Evolutionary conservation across 2,797 vertebrate species (phyloP), one percentile per base, ranked within the genome.

Genomic region (Knipowitschia caucasica): DNA sequence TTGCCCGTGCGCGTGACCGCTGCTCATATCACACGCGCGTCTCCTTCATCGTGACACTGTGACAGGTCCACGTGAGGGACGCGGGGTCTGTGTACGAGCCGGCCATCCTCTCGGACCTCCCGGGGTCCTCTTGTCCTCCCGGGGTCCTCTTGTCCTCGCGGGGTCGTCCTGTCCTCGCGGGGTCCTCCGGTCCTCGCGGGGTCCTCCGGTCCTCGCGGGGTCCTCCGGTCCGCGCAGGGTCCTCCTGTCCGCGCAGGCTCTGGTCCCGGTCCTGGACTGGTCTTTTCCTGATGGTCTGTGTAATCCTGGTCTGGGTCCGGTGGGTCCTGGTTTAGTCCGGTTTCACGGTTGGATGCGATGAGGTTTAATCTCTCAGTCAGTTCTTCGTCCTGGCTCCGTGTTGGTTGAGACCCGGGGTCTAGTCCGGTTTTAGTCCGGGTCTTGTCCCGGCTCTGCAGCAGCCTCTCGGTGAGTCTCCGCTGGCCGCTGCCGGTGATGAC

Each of bases 391-490:
- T 4, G 43, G 9, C 1, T 30, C 9, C 27, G 43, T 29, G 25
- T 11, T 18, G 43, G 5, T 29, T 11, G 4, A 25, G 15, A 10
- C 43, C 26, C 2, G 43, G n/a, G n/a, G n/a, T 46, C 12, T 3
- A 9, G 25, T 18, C 43, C n/a, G n/a, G n/a, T 3, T 46, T 29
- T 11, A 29, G 24, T 46, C 24, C 24, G 43, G 15, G 39, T 30
- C 27, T 10, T 30, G 27, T 30, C 27, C 27, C 8, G 21, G 36
- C 36, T 39, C 36, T 39, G 36, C 7, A 18, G 42, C 42, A 44
- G 42, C 36, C 42, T 44, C 42, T 44, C 42, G 42, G 26, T 46
- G 26, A 46, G 25, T 29, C 43, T 46, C 43, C 43, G 26, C 43
- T 46, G 43, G 43, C 26, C 25, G 43, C 26, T 46, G 43, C 43